These are phyloP conservation scores for Acanthopagrus latus DNA, from an alignment of 2,797 vertebrate genomes.

Conservation along the genomic window DNA sequence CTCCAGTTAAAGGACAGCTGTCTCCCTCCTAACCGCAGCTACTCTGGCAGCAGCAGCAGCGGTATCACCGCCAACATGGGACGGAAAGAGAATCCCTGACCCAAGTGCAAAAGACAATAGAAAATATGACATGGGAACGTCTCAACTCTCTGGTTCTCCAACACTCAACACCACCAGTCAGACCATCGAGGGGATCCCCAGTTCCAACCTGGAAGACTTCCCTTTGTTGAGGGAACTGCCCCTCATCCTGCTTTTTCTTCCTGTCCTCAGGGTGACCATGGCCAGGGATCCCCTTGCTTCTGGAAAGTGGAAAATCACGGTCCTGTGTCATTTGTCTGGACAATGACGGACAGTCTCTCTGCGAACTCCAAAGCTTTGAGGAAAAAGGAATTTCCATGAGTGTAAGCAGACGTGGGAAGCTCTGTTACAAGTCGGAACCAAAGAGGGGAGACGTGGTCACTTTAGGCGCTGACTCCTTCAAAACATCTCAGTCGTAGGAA, in stretches of 20 bases:
- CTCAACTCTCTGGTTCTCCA: slow-evolving; percentile 83
- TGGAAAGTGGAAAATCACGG: slow-evolving; percentile 76
- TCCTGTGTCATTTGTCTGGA: slow-evolving; percentile 63
- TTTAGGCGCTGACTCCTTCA: slow-evolving; percentile 41
- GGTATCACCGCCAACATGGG: slow-evolving; percentile 48
- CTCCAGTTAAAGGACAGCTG: slow-evolving; percentile 67
- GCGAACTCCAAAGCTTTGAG: slow-evolving; percentile 36
- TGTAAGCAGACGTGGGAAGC: slow-evolving; percentile 62
- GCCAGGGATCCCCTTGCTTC: slow-evolving; percentile 63
- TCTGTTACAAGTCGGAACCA: slow-evolving; percentile 50
- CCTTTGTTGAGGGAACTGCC: slow-evolving; percentile 53
- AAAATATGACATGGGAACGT: slow-evolving; percentile 80
- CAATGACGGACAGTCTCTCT: slow-evolving; percentile 58
- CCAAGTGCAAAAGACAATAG: slow-evolving; percentile 76
- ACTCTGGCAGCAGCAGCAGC: slow-evolving; percentile 56
- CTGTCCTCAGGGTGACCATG: slow-evolving; percentile 41
- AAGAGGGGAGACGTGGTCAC: slow-evolving; percentile 47
- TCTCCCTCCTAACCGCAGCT: slow-evolving; percentile 52
- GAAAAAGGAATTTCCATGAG: slow-evolving; percentile 70
- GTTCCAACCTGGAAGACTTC: slow-evolving; percentile 37
- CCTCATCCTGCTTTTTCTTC: slow-evolving; percentile 77
- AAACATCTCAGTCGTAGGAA: slow-evolving; percentile 45
- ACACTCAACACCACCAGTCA: slow-evolving; percentile 72
- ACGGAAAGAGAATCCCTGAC: slow-evolving; percentile 75
- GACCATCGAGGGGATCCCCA: slow-evolving; percentile 68